Conservation (phyloP, 2,113 vertebrate genomes). For the Mastomys coucha region DNA sequence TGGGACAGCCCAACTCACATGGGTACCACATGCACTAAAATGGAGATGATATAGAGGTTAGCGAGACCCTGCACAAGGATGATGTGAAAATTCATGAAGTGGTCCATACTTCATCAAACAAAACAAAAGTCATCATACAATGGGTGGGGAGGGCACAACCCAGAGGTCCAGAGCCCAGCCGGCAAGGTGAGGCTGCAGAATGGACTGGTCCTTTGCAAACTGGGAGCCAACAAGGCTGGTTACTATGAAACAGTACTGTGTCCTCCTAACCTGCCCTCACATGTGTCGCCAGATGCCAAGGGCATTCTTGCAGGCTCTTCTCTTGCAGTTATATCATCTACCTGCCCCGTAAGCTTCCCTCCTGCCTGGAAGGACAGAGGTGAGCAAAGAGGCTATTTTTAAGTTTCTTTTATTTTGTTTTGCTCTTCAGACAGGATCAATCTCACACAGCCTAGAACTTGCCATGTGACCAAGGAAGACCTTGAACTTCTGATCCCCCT, state of each 20-base stretch:
- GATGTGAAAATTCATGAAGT: not conserved
- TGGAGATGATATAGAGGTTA: not conserved
- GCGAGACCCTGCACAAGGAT: too few relatives aligned
- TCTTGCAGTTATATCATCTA: not conserved
- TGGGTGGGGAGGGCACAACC: not conserved
- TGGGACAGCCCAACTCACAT: not conserved
- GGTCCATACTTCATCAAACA: not conserved
- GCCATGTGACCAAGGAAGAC: not conserved
- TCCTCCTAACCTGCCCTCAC: accelerated
- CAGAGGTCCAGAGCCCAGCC: not conserved
- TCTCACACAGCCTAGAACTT: not conserved
- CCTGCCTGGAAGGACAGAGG: not conserved
- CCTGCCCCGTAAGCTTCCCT: too few relatives aligned
- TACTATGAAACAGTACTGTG: not conserved
- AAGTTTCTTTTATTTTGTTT: not conserved
- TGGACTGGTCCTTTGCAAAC: not conserved
- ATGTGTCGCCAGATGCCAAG: not conserved
- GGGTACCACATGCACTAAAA: not conserved
- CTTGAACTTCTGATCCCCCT: not conserved
- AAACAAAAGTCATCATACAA: not conserved
- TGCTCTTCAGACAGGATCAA: not conserved
- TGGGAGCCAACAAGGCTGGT: not conserved
- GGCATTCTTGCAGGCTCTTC: not conserved
- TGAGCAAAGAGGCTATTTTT: not conserved
- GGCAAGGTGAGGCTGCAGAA: not conserved